A percentile compares a stretch with the other conserved stretches of the same genome.
phyloP scores from a whole-genome alignment of 2,113 vertebrate genomes.

The Piprites chloris region DNA sequence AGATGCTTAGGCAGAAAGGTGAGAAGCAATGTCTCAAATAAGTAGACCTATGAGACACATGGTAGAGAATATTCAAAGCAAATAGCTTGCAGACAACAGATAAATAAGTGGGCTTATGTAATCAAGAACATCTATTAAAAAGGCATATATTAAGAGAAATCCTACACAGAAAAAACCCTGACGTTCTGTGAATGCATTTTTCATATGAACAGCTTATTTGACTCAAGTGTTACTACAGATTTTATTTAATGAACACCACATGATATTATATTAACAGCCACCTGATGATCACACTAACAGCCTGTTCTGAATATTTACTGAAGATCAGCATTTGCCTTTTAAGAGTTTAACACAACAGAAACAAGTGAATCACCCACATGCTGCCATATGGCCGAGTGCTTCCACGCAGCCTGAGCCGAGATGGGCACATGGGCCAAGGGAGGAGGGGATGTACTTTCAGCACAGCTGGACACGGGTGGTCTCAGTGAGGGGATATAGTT shows the following conservation, averaged over 20 bases:
- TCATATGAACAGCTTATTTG: background rate
- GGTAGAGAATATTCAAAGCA: background rate
- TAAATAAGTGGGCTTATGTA: background rate
- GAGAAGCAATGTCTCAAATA: background rate
- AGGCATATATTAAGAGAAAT: background rate
- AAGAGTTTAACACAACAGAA: background rate
- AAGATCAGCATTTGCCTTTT: background rate
- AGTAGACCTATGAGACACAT: background rate
- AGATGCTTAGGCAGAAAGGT: background rate
- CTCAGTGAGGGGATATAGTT: background rate
- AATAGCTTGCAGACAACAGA: background rate
- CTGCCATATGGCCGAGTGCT: rapidly evolving
- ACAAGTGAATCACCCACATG: rapidly evolving
- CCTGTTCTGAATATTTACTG: background rate
- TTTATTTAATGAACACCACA: background rate
- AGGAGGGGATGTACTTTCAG: background rate
- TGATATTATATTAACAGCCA: background rate
- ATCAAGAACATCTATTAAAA: background rate
- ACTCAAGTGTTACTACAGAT: background rate
- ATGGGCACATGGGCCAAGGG: rapidly evolving
- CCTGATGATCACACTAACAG: background rate
- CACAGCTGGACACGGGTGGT: rapidly evolving
- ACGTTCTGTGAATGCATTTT: background rate
- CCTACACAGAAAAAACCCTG: background rate
- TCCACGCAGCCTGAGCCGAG: rapidly evolving